Base-by-base conservation (phyloP, 2,888 invertebrate genomes). In the Parelbella ahira region DNA sequence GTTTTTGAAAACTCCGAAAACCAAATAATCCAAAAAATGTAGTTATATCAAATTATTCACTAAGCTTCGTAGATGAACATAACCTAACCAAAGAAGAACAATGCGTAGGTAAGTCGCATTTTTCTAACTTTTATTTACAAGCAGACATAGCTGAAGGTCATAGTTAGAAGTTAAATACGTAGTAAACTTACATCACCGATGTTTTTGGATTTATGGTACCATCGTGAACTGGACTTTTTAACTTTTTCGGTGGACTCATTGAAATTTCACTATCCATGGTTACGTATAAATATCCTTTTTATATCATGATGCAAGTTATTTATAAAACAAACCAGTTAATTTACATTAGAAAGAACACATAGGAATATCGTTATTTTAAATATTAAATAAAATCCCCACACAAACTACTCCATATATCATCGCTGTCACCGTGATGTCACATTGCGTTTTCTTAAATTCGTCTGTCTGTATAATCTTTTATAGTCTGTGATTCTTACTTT, bases 171-270 rank as follows among this genome's bases (percentile, higher is more conserved):
- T 9, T 29, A 29, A 37, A 13, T 4, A 36, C 12, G 21, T 29
- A 6, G 24, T 6, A 42, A 34, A 75, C 86, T 75, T 63, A 87
- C 86, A 79, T 81, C 53, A 87, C 62, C 4, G 81, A 80, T 1
- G 75, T 77, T 62, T 81, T 84, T 10, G 68, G 62, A 53, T 81
- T 80, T 28, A 64, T 38, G 37, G 49, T 53, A 34, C 48, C 41
- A 37, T 77, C 77, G 45, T 62, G 56, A 11, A 61, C 53, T 12
- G 73, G 74, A 44, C 72, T 79, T 53, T 68, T 77, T 4, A 70
- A 47, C 54, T 74, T 78, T 53, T 74, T 79, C 20, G 59, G 63
- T 33, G 75, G 71, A 34, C 67, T 75, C 9, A 51, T 53, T 11
- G 58, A 27, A 5, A 64, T 37, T 41, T 55, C 50, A 37, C 48